Conservation (phyloP, 2,888 invertebrate species). For the Argynnis bischoffii region DNA sequence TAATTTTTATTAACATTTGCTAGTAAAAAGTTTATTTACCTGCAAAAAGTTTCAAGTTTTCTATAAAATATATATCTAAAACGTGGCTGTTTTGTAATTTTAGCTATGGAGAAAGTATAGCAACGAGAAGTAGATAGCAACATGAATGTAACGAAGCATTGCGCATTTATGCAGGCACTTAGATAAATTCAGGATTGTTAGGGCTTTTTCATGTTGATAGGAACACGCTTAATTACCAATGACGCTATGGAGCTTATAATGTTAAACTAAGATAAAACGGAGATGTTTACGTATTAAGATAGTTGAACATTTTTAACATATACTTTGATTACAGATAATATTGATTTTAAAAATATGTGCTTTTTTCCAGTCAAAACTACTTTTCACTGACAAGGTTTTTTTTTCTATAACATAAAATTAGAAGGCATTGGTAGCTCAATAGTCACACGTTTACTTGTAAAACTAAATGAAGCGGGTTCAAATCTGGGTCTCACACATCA, state of each 20-base stretch:
- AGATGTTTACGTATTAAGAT: neutral
- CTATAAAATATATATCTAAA: neutral
- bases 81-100: slow-evolving; percentile 16
- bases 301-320: neutral
- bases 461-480: too few species aligned
- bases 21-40: too few species aligned
- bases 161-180: slow-evolving; percentile 60
- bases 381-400: too few species aligned
- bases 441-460: too few species aligned
- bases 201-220: slow-evolving; percentile 39
- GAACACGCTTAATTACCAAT: slow-evolving; percentile 24
- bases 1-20: too few species aligned
- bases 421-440: too few species aligned
- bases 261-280: slow-evolving; percentile 7
- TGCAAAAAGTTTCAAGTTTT: neutral
- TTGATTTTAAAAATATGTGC: too few species aligned
- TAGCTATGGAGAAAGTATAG: slow-evolving; percentile 28
- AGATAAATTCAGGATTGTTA: slow-evolving; percentile 55
- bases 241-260: slow-evolving; percentile 8
- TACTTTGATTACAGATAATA: too few species aligned
- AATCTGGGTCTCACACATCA: too few species aligned
- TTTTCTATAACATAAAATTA: too few species aligned
- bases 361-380: too few species aligned
- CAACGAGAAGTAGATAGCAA: slow-evolving; percentile 45
- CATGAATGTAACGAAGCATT: slow-evolving; percentile 48